Evolutionary conservation across 2,888 invertebrate genomes (phyloP).

Genomic region (Zeuzera pyrina): DNA sequence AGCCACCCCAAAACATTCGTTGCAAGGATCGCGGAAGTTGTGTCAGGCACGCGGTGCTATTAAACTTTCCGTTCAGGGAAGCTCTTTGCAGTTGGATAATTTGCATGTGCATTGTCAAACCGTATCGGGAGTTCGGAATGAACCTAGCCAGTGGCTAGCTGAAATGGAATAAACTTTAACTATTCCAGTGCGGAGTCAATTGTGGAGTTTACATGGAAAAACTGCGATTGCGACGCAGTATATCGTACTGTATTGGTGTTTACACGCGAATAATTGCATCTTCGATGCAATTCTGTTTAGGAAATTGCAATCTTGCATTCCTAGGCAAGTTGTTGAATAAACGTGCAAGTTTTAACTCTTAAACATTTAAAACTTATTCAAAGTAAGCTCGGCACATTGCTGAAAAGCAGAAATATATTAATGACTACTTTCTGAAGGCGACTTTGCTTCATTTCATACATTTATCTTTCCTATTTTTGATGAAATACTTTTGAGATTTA

Average conservation of each 20-base stretch:
- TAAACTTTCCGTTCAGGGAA: constrained; percentile 58
- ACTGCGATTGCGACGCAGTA: not conserved
- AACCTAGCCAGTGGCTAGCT: constrained; percentile 45
- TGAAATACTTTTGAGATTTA: too few species aligned
- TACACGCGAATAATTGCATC: too few species aligned
- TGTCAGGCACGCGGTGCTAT: constrained; percentile 39
- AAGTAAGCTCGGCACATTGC: too few species aligned
- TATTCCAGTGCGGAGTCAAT: constrained; percentile 21
- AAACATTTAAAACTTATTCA: too few species aligned
- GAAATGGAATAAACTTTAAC: constrained; percentile 49
- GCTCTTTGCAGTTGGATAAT: constrained; percentile 50
- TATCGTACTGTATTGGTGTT: not conserved
- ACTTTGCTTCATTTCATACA: too few species aligned
- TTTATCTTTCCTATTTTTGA: too few species aligned
- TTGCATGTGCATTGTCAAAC: constrained; percentile 69
- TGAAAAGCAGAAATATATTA: too few species aligned
- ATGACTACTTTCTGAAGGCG: too few species aligned
- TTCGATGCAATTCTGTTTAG: too few species aligned
- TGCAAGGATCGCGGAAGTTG: constrained; percentile 47
- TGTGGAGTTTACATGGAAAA: not conserved
- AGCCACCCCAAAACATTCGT: constrained; percentile 49
- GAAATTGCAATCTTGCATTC: too few species aligned
- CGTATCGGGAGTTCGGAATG: constrained; percentile 57
- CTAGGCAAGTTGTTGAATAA: too few species aligned
- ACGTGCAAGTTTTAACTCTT: too few species aligned